Conservation (phyloP, 2,888 invertebrate species). For the Formica aserva region DNA sequence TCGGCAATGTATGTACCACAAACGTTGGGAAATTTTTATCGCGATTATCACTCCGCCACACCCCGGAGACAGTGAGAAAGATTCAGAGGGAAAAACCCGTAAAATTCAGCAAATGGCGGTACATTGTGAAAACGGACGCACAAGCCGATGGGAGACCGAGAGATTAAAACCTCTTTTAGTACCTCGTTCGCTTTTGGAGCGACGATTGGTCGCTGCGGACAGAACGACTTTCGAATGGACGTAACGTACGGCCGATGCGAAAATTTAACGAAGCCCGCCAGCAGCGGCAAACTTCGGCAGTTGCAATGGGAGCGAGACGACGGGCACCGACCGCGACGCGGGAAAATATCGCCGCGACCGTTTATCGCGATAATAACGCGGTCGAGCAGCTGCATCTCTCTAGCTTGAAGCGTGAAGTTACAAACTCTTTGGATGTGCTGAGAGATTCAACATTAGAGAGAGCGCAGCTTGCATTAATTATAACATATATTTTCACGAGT, state of each 20-base stretch:
- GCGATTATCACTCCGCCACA: constrained; percentile 18
- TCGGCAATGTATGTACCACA: not conserved
- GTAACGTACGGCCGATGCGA: constrained; percentile 60
- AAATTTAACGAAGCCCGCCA: constrained; percentile 66
- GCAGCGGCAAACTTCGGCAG: constrained; percentile 41
- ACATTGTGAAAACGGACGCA: constrained; percentile 36
- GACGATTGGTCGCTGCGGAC: constrained; percentile 18
- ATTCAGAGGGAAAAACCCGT: constrained; percentile 3
- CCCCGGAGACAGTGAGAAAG: not conserved
- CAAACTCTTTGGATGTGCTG: constrained; percentile 17
- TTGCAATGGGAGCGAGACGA: constrained; percentile 61
- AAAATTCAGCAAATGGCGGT: constrained; percentile 18
- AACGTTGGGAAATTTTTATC: constrained; percentile 36
- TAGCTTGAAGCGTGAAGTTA: not conserved
- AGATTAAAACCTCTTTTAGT: constrained; percentile 54
- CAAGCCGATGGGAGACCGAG: constrained; percentile 7
- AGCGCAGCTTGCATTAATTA: constrained; percentile 7
- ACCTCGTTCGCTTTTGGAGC: constrained; percentile 39
- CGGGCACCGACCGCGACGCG: constrained; percentile 52
- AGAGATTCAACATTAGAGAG: not conserved
- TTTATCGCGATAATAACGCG: constrained; percentile 69
- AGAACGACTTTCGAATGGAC: constrained; percentile 46
- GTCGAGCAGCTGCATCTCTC: not conserved
- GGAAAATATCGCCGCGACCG: constrained; percentile 67
- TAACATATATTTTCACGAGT: not conserved